Percentiles rank a stretch among this genome's conserved stretches.
Evolutionary conservation across 1,140 invertebrate genomes (phyloP).

Genomic region (Heliothis virescens): DNA sequence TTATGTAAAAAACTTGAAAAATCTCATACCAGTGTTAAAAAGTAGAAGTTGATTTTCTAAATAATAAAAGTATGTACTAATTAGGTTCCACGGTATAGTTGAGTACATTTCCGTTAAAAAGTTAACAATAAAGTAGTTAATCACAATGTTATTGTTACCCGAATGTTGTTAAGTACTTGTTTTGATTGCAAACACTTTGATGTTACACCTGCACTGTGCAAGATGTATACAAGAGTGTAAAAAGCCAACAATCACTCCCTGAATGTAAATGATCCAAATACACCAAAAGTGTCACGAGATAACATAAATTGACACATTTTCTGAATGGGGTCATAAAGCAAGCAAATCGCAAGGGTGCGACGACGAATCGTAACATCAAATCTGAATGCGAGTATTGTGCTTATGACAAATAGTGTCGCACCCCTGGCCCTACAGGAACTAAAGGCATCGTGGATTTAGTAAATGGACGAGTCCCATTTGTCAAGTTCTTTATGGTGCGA

Average conservation of each 20-base stretch:
- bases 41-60: no score
- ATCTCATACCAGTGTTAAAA: no score
- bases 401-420: conserved; percentile 53
- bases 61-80: no score
- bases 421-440: conserved; percentile 27
- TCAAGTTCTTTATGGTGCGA: conserved; percentile 8
- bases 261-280: conserved; percentile 8
- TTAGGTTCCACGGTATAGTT: no score
- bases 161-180: conserved; percentile 51
- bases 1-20: no score
- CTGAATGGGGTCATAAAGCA: conserved; percentile 43
- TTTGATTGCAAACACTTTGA: conserved; percentile 55
- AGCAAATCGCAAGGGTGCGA: conserved; percentile 44
- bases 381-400: conserved; percentile 42
- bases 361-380: conserved; percentile 39
- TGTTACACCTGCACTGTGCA: conserved; percentile 53
- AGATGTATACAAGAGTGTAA: conserved; percentile 15
- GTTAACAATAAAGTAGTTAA: conserved; percentile 41
- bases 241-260: not conserved
- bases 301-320: conserved; percentile 53
- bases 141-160: conserved; percentile 53
- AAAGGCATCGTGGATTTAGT: conserved; percentile 12
- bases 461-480: conserved; percentile 24
- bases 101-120: not conserved
- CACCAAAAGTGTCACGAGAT: conserved; percentile 16